A percentile compares a stretch with the other conserved stretches of the same genome.
phyloP scores from a whole-genome alignment of 2,888 invertebrate species.

The Drosophila barbarae region DNA sequence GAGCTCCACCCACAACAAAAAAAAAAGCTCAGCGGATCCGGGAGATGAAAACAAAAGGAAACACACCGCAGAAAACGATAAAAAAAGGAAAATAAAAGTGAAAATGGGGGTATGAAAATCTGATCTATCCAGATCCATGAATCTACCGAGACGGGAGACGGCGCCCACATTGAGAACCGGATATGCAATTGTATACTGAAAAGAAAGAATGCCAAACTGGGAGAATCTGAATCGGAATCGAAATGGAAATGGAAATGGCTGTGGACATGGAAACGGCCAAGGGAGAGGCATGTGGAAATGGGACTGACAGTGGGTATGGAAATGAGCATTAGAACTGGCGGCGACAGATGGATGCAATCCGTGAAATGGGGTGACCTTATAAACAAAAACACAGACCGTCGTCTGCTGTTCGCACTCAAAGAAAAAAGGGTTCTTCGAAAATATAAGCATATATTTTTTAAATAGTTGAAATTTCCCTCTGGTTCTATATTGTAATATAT shows the following conservation, averaged over 20 bases:
- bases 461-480: too few relatives aligned
- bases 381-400: conserved; percentile 30
- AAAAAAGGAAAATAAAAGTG: neutral
- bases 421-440: neutral
- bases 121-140: conserved; percentile 38
- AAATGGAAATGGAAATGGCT: conserved; percentile 37
- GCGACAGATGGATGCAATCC: conserved; percentile 61
- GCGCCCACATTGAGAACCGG: conserved; percentile 71
- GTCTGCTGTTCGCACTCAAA: conserved; percentile 15
- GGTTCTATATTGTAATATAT: too few relatives aligned
- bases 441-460: neutral
- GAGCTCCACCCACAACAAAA: conserved; percentile 10
- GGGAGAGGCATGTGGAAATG: conserved; percentile 6
- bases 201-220: conserved; percentile 45
- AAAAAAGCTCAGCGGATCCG: conserved; percentile 44
- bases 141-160: conserved; percentile 30
- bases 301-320: conserved; percentile 26
- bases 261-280: conserved; percentile 21
- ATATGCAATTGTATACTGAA: conserved; percentile 65
- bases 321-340: conserved; percentile 38
- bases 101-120: conserved; percentile 13
- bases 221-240: conserved; percentile 40
- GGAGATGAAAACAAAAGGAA: conserved; percentile 7
- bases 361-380: conserved; percentile 56
- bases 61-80: conserved; percentile 6